Evolutionary conservation across 2,888 invertebrate species (phyloP), one percentile per base, ranked within the genome.

Genomic region (Aplocera efformata): DNA sequence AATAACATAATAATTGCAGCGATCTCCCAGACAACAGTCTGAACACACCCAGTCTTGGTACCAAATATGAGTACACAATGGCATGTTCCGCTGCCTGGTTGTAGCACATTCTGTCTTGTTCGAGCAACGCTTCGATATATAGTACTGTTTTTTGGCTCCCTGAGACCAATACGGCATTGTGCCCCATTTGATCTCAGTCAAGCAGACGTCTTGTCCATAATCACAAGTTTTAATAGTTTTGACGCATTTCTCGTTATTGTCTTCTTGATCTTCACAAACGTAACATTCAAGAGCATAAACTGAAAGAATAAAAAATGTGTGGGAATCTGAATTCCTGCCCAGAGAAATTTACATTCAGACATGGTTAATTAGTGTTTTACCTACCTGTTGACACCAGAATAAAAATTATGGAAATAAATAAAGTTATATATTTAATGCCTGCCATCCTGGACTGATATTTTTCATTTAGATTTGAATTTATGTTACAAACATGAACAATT

Each of bases 21-120:
- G 91, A 77, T 98, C 98, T 32, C 98, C 98, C 67, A 94, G 94
- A 71, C 98, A 98, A 79, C 98, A 98, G 73, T 98, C 97, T 0
- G 96, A 94, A 80, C 98, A 98, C 52, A 94, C 93, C 98, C 98
- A 98, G 80, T 98, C 98, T 68, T 96, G 94, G 67, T 98, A 98
- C 97, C 96, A 96, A 59, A 97, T 95, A 63, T 96, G 93, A 1
- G 96, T 95, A 65, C 97, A 98, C 43, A 92, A 89, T 5, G 90
- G 91, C 93, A 94, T 95, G 60, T 92, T 92, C 24, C 89, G 89
- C 39, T 90, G 90, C 44, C 94, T 90, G 34, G 91, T 92, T 44
- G 89, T 88, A 11, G 94, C 93, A 72, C 98, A 98, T 51, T 92
- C 91, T 0, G 91, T 91, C 71, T 93, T 94, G 0, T 94, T 93